Percentiles rank a stretch among this genome's conserved stretches.
Evolutionary conservation across 2,888 invertebrate species (phyloP).

Genomic region (Tricholauxania praeusta): DNA sequence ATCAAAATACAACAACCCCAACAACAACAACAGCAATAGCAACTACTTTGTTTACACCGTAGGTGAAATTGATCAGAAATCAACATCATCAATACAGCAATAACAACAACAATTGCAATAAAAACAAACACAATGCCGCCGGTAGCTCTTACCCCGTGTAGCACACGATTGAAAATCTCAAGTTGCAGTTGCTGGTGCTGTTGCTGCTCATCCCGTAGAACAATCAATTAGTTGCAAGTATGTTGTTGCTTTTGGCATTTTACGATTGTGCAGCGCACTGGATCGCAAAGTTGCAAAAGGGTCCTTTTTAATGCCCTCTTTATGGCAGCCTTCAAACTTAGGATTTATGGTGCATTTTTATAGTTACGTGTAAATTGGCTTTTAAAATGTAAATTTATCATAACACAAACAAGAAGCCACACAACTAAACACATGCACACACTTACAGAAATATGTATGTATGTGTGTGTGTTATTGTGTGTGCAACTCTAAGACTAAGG

Average conservation of each 20-base stretch:
- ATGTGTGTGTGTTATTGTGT: no score
- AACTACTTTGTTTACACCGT: conserved; percentile 15
- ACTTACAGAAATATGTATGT: no score
- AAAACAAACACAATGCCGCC: neutral
- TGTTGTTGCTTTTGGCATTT: conserved; percentile 32
- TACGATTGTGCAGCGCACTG: conserved; percentile 25
- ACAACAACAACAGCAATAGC: conserved; percentile 26
- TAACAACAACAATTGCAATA: no score
- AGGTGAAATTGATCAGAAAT: conserved; percentile 24
- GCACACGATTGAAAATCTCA: neutral
- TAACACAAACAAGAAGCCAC: conserved; percentile 49
- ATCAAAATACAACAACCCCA: conserved; percentile 15
- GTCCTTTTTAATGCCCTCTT: conserved; percentile 26
- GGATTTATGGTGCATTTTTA: conserved; percentile 65
- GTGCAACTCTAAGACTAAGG: no score
- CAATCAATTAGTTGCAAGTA: conserved; percentile 62
- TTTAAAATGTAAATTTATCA: conserved; percentile 67
- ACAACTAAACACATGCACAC: no score
- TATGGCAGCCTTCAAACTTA: conserved; percentile 51
- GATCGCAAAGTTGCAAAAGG: conserved; percentile 13
- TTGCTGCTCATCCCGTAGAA: conserved; percentile 55
- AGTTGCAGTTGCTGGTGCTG: neutral
- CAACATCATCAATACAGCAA: neutral
- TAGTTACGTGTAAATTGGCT: conserved; percentile 67
- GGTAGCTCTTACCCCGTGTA: conserved; percentile 3